Base-by-base conservation (phyloP, 2,888 invertebrate genomes). In the Amphipyra berbera region DNA sequence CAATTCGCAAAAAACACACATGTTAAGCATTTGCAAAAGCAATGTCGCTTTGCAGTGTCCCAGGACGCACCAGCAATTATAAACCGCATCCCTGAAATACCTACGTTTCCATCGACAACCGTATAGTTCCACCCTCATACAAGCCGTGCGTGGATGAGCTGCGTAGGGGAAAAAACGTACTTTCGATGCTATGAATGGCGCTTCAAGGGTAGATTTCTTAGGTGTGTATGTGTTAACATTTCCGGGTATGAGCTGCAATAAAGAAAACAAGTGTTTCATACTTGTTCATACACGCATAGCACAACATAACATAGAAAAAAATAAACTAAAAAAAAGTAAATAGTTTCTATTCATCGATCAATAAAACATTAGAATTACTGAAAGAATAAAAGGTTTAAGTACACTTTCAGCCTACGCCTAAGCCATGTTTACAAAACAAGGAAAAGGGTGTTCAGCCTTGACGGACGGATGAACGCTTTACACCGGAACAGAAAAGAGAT, bases 71-170 rank as follows among this genome's bases (percentile, higher is more conserved):
- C 63, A 90, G 91, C 90, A 63, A 79, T 73, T 64, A 61, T 33
- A 73, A 75, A 82, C 68, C 58, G 65, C 73, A 76, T 64, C 77
- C 77, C 72, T 82, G 76, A 81, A 82, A 72, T 89, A 95, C 95
- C 81, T 93, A 95, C 95, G 95, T 93, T 95, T 95, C 95, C 95
- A 95, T 35, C 83, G 88, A 91, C 98, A 99, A 69, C 98, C 98
- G 88, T 98, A 98, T 61, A 98, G 94, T 88, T 99, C 99, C 42
- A 98, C 97, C 74, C 98, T 93, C 97, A 99, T 97, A 93, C 98
- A 99, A 50, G 98, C 97, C 0, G 98, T 98, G 57, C 98, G 95
- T 0, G 97, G 97, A 84, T 97, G 97, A 54, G 97, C 96, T 73
- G 98, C 97, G 94, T 97, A 98, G 0, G 99, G 99, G 75, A 98